Evolutionary conservation across 2,797 vertebrate species (phyloP).

Genomic region (Arvicola amphibius): DNA sequence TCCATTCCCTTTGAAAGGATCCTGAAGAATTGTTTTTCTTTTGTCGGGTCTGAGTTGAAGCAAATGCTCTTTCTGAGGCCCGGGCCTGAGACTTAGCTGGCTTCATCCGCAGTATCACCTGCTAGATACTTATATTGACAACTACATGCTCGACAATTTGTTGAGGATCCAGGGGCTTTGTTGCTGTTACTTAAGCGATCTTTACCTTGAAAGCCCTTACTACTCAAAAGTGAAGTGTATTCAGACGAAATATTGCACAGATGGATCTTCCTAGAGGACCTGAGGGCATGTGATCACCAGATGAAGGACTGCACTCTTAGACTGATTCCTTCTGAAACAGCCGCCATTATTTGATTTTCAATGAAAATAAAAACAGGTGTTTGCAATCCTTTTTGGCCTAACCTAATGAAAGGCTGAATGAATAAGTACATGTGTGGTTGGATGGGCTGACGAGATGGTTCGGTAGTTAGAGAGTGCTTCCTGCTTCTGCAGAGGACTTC

Average conservation of each 20-base stretch:
- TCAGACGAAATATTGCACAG: background rate
- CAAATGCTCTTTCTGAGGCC: constrained; percentile 45
- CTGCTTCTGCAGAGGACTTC: background rate
- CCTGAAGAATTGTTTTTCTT: constrained; percentile 74
- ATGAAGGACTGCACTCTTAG: background rate
- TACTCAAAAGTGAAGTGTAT: background rate
- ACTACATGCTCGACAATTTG: background rate
- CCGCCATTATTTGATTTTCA: background rate
- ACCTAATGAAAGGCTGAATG: constrained; percentile 1
- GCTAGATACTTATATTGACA: background rate
- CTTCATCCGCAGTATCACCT: background rate
- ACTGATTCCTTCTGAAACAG: background rate
- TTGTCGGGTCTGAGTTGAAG: constrained; percentile 60
- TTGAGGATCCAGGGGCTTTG: background rate
- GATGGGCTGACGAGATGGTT: background rate
- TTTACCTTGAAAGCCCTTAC: background rate
- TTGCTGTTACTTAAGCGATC: background rate
- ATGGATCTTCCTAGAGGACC: background rate
- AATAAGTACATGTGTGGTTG: background rate
- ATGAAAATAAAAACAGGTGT: background rate
- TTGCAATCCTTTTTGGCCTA: background rate
- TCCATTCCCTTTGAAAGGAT: constrained; percentile 74
- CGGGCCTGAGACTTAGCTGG: background rate
- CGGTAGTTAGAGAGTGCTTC: background rate
- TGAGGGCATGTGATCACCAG: background rate